Conservation (phyloP, 2,113 vertebrate species). For the Anhinga rufa region DNA sequence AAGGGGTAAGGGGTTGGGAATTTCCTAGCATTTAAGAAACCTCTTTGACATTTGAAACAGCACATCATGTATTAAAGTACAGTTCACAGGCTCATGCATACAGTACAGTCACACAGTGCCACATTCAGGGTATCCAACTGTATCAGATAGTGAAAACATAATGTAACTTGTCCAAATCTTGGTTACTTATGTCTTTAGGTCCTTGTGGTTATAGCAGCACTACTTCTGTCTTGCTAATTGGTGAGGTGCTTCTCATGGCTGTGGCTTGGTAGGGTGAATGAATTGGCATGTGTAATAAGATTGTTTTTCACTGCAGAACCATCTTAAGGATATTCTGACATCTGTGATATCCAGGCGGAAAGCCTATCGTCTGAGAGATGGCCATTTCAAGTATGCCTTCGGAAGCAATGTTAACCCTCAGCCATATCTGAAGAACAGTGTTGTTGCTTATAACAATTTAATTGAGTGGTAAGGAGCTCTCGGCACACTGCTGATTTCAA, state of each 20-base stretch:
- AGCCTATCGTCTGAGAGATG: constrained; percentile 88
- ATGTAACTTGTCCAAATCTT: neutral
- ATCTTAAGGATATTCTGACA: constrained; percentile 91
- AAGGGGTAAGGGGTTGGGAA: neutral
- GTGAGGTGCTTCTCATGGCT: neutral
- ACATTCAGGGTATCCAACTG: neutral
- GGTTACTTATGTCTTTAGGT: neutral
- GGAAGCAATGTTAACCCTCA: constrained; percentile 89
- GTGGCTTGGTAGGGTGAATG: neutral
- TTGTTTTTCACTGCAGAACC: constrained; percentile 75
- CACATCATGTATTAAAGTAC: neutral
- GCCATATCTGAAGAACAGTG: constrained; percentile 93
- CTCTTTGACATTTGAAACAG: neutral
- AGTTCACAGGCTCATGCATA: neutral
- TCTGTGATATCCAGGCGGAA: constrained; percentile 90
- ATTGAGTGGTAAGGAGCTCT: constrained; percentile 80
- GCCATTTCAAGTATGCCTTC: constrained; percentile 93
- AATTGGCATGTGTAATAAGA: neutral
- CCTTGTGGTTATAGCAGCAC: neutral
- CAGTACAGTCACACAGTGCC: neutral
- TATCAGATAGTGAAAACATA: neutral
- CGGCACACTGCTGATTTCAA: neutral
- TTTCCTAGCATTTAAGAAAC: constrained; percentile 15
- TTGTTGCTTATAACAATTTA: constrained; percentile 86
- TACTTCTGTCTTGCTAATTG: neutral